Evolutionary conservation across 1,140 invertebrate genomes (phyloP).

Genomic region (Bombus ignitus): DNA sequence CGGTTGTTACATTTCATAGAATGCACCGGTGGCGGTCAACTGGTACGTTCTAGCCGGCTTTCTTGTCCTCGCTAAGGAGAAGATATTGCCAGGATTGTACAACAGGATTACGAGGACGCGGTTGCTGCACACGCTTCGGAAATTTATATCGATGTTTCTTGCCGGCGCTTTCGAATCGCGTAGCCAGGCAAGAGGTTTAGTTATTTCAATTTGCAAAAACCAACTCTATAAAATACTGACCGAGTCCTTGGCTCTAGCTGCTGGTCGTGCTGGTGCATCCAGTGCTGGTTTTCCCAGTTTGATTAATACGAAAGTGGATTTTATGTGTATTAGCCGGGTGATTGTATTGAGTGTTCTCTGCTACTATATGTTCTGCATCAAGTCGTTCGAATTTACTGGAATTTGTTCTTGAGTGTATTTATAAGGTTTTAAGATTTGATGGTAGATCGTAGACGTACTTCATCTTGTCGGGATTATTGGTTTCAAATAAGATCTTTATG

Average conservation of each 20-base stretch:
- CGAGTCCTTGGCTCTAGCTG: neutral
- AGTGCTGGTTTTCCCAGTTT: neutral
- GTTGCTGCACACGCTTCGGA: slow-evolving; percentile 61
- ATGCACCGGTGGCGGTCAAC: slow-evolving; percentile 43
- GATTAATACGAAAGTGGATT: neutral
- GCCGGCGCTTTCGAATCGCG: slow-evolving; percentile 20
- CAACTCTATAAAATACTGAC: slow-evolving; percentile 40
- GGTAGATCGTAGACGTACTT: neutral
- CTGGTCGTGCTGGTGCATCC: neutral
- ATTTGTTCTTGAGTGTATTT: no score
- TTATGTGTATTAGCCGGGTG: neutral
- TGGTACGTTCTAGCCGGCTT: slow-evolving; percentile 58
- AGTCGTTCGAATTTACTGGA: neutral
- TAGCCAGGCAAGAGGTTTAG: slow-evolving; percentile 8
- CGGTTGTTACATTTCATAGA: slow-evolving; percentile 69
- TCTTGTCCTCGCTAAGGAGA: slow-evolving; percentile 72
- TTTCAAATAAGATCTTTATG: neutral
- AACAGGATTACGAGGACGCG: slow-evolving; percentile 72
- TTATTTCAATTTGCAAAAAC: slow-evolving; percentile 59
- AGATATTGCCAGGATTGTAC: slow-evolving; percentile 74
- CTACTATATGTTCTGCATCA: neutral
- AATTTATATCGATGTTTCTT: slow-evolving; percentile 69
- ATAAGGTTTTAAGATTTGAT: neutral
- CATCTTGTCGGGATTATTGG: neutral
- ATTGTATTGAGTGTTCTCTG: neutral